Evolutionary conservation across 2,797 vertebrate genomes (phyloP).

Genomic region (Ctenopoma multispine): DNA sequence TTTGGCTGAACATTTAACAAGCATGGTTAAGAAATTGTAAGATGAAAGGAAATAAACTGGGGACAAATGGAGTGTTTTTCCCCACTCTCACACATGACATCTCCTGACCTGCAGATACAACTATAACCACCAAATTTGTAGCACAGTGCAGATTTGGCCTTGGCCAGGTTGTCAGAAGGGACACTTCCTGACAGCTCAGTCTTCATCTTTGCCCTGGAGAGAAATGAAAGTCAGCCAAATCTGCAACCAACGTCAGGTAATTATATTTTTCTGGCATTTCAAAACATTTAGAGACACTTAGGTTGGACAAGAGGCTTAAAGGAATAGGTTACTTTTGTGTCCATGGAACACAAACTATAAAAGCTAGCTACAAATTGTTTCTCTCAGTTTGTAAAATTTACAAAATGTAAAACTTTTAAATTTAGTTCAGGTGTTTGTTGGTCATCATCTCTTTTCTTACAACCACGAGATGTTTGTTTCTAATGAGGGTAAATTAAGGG

Average conservation of each 20-base stretch:
- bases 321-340: constrained; percentile 3
- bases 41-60: no score
- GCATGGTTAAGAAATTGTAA: no score
- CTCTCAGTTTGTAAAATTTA: constrained; percentile 14
- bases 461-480: constrained; percentile 48
- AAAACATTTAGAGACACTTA: constrained; percentile 7
- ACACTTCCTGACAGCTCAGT: constrained; percentile 24
- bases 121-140: not conserved
- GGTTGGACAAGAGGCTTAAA: not conserved
- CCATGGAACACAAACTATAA: constrained; percentile 6
- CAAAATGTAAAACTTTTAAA: constrained; percentile 3
- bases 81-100: not conserved
- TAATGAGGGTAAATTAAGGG: constrained; percentile 58
- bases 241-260: constrained; percentile 1
- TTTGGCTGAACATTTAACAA: no score
- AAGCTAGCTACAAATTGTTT: constrained; percentile 1
- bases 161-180: constrained; percentile 2
- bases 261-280: constrained; percentile 11
- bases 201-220: constrained; percentile 23
- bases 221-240: constrained; percentile 26
- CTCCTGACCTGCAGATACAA: constrained; percentile 4
- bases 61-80: no score
- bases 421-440: constrained; percentile 23
- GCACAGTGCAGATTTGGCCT: not conserved
- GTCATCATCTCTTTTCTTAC: constrained; percentile 4